Base-by-base conservation (phyloP, 2,113 vertebrate species). In the Lonchura striata region DNA sequence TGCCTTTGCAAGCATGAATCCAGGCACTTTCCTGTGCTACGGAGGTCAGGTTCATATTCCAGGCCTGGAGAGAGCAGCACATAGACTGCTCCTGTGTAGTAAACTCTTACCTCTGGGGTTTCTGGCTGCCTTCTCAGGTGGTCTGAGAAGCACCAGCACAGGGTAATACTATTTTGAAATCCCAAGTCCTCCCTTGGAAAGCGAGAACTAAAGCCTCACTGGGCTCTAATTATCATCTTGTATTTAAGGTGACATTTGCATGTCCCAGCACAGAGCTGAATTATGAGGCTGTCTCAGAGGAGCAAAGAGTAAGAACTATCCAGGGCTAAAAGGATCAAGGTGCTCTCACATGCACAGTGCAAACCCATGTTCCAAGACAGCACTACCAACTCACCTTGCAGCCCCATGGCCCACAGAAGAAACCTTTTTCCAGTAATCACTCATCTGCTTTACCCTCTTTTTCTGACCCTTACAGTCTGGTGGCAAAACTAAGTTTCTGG, bases 11-110 rank as follows among this genome's bases (percentile, higher is more conserved):
- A 72, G 19, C 28, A 28, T 15, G 19, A 83, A 64, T 69, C 42
- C 3, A 14, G 47, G 23, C 13, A n/a, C 49, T 42, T 20, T 57
- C 4, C 39, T 7, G 5, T 27, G 35, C 18, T 23, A 1, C 16
- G 28, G 61, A 66, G 52, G 15, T 27, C 20, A 49, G 30, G 33
- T 44, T 77, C 20, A 22, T 9, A 33, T 33, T 35, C 47, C 10
- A 60, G 6, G 2, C 13, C 31, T 23, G 19, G 21, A 56, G 1
- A 4, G 44, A 76, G 30, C 0, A 2, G 25, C 0, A 0, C 22
- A 47, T 7, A 49, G 27, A 53, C 15, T 53, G 24, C 22, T 74
- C 19, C 42, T 41, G 10, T 4, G 7, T 37, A 14, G 15, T n/a
- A 24, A 79, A 59, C 8, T 57, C 50, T 25, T 33, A 42, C 11